These are phyloP conservation scores for Alcis repandata DNA, from an alignment of 2,888 invertebrate genomes.

Conservation along the genomic window DNA sequence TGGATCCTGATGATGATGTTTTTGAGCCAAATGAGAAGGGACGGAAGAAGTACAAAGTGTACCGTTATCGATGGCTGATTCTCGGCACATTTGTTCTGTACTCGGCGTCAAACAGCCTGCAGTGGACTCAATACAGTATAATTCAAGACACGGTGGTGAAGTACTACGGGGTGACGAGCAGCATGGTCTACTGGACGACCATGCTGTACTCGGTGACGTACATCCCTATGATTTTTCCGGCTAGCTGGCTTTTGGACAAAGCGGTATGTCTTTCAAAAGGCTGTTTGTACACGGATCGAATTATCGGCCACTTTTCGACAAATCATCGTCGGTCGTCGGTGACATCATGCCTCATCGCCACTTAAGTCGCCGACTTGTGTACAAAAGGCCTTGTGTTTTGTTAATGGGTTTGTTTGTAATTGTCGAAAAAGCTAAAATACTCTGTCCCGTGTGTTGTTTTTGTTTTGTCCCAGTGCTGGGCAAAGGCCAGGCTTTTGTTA, in stretches of 20 bases:
- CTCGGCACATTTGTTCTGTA: constrained; percentile 92
- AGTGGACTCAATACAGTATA: constrained; percentile 99
- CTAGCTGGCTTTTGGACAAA: constrained; percentile 7
- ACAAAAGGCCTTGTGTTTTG: no score
- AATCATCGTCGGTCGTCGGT: no score
- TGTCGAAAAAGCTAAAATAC: no score
- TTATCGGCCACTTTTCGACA: no score
- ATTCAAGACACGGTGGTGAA: constrained; percentile 93
- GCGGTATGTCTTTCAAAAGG: not conserved
- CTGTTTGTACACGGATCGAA: no score
- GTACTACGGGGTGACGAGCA: constrained; percentile 91
- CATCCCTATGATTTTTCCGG: constrained; percentile 1
- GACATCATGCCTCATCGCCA: no score
- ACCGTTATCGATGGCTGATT: constrained; percentile 2
- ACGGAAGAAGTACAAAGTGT: not conserved
- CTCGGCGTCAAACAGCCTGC: constrained; percentile 96
- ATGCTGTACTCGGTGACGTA: constrained; percentile 95
- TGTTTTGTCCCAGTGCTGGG: no score
- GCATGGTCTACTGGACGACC: constrained; percentile 97
- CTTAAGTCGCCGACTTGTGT: no score
- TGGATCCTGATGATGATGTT: not conserved
- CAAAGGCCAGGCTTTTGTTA: no score
- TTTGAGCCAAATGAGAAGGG: not conserved
- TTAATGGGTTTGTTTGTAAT: no score
- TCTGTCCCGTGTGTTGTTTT: no score